Percentiles rank a stretch among this genome's conserved stretches.
Conservation (phyloP, 1,140 invertebrate species). For the Trypoxylus dichotomus region DNA sequence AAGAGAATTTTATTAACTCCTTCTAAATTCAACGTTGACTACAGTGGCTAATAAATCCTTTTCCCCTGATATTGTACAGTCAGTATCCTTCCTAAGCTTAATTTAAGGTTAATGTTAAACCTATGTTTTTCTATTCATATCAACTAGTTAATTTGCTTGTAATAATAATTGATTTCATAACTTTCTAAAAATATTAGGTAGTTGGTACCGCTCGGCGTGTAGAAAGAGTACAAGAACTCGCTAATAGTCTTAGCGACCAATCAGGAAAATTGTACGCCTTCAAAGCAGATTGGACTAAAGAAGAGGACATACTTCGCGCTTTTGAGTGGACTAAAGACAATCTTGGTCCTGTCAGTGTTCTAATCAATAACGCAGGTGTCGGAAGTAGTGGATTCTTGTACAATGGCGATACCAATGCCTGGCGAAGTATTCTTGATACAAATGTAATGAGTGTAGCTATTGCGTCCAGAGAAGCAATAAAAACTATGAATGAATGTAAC, state of each 20-base stretch:
- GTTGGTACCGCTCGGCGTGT: constrained; percentile 5
- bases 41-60: too few species aligned
- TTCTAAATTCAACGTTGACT: too few species aligned
- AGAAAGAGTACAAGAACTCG: not conserved
- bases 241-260: not conserved
- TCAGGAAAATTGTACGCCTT: not conserved
- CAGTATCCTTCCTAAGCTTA: too few species aligned
- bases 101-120: too few species aligned
- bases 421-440: constrained; percentile 62
- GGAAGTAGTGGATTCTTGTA: constrained; percentile 41
- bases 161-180: too few species aligned
- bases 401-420: constrained; percentile 54
- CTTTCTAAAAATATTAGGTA: too few species aligned
- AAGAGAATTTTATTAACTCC: too few species aligned
- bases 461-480: constrained; percentile 66
- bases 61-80: too few species aligned
- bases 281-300: constrained; percentile 3
- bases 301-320: not conserved
- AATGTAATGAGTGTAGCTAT: constrained; percentile 70
- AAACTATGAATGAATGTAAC: constrained; percentile 65
- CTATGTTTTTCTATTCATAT: too few species aligned
- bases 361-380: constrained; percentile 76
- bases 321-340: constrained; percentile 8
- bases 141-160: too few species aligned
- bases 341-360: constrained; percentile 49